These are phyloP conservation scores for Trissolcus japonicus DNA, from an alignment of 2,888 invertebrate genomes.

Conservation along the genomic window DNA sequence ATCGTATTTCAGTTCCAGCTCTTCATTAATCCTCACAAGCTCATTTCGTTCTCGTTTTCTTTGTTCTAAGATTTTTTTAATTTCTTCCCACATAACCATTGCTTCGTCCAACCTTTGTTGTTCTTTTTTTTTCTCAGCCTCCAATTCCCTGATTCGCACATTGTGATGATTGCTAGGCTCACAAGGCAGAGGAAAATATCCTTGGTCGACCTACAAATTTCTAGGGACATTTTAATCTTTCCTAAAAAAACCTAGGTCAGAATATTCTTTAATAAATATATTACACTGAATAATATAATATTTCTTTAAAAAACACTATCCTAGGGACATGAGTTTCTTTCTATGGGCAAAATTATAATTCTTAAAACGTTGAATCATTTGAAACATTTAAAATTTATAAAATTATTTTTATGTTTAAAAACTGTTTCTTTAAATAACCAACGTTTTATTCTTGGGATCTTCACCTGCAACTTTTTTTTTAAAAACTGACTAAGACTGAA, in stretches of 20 bases:
- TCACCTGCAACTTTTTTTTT: slow-evolving; percentile 20
- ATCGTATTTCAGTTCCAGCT: slow-evolving; percentile 17
- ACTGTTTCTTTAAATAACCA: no score
- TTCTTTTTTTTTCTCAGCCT: slow-evolving; percentile 7
- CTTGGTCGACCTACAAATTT: background rate
- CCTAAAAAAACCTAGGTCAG: no score
- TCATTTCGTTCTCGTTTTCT: slow-evolving; percentile 2
- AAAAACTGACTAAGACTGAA: slow-evolving; percentile 25
- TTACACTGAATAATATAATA: no score
- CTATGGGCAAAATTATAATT: no score
- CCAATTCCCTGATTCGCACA: slow-evolving; percentile 1
- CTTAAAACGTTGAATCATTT: no score
- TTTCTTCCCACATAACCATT: slow-evolving; percentile 2
- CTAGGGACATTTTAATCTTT: background rate
- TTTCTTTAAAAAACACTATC: no score
- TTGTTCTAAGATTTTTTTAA: slow-evolving; percentile 8
- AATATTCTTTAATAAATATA: no score
- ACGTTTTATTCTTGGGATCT: no score
- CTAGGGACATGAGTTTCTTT: no score
- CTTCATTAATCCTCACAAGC: background rate
- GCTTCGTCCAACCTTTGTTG: slow-evolving; percentile 18
- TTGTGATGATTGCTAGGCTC: slow-evolving; percentile 11
- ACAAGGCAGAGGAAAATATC: slow-evolving; percentile 2
- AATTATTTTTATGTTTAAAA: no score
- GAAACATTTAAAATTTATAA: no score